Conservation (phyloP, 2,797 vertebrate genomes). For the Melanotaenia trifasciata region DNA sequence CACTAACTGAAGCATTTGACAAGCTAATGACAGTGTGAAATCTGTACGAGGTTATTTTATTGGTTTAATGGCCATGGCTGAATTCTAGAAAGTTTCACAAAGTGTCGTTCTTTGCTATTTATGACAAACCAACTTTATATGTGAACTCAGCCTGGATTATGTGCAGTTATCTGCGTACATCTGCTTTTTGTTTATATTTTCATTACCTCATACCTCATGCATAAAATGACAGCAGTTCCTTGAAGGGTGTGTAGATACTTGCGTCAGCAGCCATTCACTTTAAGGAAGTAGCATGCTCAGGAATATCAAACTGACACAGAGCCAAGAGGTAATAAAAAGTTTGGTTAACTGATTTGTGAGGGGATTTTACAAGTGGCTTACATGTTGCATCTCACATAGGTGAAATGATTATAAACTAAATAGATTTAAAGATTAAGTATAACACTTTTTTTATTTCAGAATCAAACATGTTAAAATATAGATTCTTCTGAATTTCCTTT, state of each 20-base stretch:
- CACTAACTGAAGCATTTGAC: neutral
- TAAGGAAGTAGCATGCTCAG: constrained; percentile 32
- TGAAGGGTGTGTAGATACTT: constrained; percentile 55
- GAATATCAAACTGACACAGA: constrained; percentile 2
- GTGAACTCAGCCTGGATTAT: constrained; percentile 1
- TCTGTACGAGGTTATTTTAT: neutral
- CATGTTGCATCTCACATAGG: neutral
- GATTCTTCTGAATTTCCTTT: constrained; percentile 32
- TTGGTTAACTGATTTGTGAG: constrained; percentile 1
- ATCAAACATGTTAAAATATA: neutral
- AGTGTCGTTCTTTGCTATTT: neutral
- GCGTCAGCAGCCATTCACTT: constrained; percentile 42
- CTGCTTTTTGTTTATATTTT: constrained; percentile 8
- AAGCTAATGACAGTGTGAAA: neutral
- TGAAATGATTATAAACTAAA: neutral
- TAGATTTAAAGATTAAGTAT: neutral
- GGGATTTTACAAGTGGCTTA: neutral
- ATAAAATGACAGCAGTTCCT: constrained; percentile 8
- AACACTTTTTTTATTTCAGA: neutral
- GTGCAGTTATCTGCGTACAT: constrained; percentile 1
- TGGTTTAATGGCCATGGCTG: neutral
- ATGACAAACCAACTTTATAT: constrained; percentile 17
- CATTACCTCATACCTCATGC: constrained; percentile 2
- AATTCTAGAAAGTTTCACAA: neutral
- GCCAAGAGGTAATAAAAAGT: constrained; percentile 11